Evolutionary conservation across 1,140 invertebrate genomes (phyloP).

Genomic region (Rhopalosiphum maidis): DNA sequence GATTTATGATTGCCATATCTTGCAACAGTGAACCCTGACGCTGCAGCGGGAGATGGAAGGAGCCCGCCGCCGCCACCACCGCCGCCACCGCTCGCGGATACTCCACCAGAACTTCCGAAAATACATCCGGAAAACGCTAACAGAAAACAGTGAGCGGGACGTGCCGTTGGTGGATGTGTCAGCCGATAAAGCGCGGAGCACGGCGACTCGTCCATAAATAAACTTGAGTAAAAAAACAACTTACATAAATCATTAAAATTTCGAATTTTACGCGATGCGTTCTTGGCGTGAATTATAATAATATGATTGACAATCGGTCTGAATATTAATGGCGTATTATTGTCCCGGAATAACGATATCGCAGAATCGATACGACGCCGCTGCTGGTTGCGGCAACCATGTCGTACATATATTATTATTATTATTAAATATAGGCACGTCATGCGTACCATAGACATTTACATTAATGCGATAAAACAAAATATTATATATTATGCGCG

Average conservation of each 20-base stretch:
- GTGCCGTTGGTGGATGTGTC: conserved; percentile 28
- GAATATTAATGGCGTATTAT: conserved; percentile 24
- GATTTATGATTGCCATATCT: conserved; percentile 40
- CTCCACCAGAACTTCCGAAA: conserved; percentile 5
- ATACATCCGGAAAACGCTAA: conserved; percentile 15
- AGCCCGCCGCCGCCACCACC: background rate
- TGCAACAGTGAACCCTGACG: background rate
- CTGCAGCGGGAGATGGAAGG: background rate
- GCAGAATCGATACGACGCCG: background rate
- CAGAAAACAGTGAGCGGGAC: background rate
- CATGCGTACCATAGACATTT: background rate
- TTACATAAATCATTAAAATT: conserved; percentile 32
- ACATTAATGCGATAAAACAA: background rate
- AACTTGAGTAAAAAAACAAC: conserved; percentile 12
- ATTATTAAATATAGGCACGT: background rate
- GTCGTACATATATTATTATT: background rate
- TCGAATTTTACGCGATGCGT: background rate
- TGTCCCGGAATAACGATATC: background rate
- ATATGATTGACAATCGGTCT: conserved; percentile 19
- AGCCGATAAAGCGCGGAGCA: background rate
- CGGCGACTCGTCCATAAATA: background rate
- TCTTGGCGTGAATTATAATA: background rate
- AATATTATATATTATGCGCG: background rate
- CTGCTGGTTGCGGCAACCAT: background rate
- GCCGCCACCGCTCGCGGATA: background rate